Conservation (phyloP, 2,797 vertebrate species). For the Jordanella pulchra region DNA sequence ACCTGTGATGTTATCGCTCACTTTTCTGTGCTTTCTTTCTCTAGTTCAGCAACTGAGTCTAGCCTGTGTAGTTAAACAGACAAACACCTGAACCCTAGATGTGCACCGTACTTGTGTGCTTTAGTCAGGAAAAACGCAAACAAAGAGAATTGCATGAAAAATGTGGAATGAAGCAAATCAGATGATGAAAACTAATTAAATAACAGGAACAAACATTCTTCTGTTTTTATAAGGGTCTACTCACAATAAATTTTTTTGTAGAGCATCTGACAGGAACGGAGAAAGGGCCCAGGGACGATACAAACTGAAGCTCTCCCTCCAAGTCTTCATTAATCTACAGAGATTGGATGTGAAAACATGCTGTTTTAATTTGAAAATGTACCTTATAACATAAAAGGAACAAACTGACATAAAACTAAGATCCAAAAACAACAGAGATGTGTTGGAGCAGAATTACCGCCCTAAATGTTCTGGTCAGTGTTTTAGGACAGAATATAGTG, state of each 20-base stretch:
- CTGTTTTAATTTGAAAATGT: conserved; percentile 9
- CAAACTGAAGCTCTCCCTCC: conserved; percentile 86
- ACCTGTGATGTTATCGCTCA: background rate
- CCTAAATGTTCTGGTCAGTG: background rate
- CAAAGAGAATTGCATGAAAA: background rate
- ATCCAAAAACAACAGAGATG: background rate
- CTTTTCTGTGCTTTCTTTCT: background rate
- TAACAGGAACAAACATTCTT: background rate
- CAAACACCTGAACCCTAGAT: background rate
- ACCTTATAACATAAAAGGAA: conserved; percentile 2
- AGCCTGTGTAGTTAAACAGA: background rate
- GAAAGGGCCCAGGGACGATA: conserved; percentile 84
- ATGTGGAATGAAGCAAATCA: background rate
- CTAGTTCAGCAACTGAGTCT: background rate
- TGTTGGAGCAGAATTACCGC: background rate
- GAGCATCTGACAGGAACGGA: conserved; percentile 86
- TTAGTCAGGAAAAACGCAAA: background rate
- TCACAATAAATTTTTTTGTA: conserved; percentile 88
- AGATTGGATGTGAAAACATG: conserved; percentile 15
- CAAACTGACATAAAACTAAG: background rate
- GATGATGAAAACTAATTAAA: background rate
- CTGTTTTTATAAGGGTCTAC: conserved; percentile 21
- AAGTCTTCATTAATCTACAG: conserved; percentile 86
- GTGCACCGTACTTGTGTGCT: background rate
- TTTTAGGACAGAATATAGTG: background rate